Evolutionary conservation across 2,797 vertebrate genomes (phyloP).

Genomic region (Xerus rutilus): DNA sequence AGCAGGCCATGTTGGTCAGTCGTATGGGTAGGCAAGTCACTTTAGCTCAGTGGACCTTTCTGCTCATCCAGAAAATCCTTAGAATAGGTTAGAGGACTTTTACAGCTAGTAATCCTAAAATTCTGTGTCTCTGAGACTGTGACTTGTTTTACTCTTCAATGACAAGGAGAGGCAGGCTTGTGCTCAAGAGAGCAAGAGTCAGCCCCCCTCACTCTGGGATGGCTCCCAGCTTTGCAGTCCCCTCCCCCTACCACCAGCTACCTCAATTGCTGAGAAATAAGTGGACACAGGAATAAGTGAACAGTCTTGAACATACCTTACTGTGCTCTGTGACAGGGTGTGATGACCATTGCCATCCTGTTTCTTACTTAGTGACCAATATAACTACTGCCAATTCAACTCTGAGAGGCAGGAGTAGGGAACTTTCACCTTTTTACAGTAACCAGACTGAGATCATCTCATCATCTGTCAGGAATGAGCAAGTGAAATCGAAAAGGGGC

Average conservation of each 20-base stretch:
- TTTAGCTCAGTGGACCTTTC: background rate
- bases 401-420: background rate
- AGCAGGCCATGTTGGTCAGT: background rate
- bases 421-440: background rate
- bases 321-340: background rate
- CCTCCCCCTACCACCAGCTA: background rate
- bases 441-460: background rate
- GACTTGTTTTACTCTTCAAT: background rate
- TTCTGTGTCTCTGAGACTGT: background rate
- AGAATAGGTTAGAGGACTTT: background rate
- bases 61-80: background rate
- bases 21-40: background rate
- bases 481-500: background rate
- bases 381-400: accelerated
- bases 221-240: accelerated
- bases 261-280: background rate
- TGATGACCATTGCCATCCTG: background rate
- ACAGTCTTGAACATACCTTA: accelerated
- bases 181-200: background rate
- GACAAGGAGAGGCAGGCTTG: background rate
- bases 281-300: accelerated
- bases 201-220: background rate
- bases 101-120: background rate
- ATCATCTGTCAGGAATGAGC: background rate
- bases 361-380: background rate